Conservation (phyloP, 2,113 vertebrate species). For the Urocitellus parryii region DNA sequence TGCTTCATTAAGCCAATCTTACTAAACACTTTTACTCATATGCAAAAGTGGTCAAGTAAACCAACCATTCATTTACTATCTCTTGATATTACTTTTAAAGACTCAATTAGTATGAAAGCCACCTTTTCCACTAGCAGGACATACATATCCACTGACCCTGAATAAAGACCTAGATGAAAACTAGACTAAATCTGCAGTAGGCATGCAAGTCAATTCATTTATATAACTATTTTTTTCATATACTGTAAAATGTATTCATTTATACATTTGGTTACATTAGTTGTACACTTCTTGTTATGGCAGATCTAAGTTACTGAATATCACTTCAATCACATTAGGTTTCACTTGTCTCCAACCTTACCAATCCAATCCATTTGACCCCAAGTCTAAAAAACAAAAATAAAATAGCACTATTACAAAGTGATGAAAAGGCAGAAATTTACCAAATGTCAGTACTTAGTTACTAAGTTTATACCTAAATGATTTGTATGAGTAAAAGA, state of each 20-base stretch:
- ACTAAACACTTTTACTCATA: background rate
- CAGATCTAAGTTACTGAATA: background rate
- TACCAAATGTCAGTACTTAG: constrained; percentile 3
- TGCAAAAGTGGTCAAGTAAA: constrained; percentile 27
- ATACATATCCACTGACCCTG: background rate
- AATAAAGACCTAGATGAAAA: constrained; percentile 21
- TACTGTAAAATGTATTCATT: constrained; percentile 59
- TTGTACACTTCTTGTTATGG: constrained; percentile 22
- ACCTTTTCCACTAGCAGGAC: constrained; percentile 30
- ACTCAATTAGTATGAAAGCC: constrained; percentile 47
- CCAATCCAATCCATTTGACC: background rate
- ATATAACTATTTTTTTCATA: constrained; percentile 1
- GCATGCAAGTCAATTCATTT: constrained; percentile 20
- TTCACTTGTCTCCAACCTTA: constrained; percentile 15
- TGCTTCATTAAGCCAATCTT: background rate
- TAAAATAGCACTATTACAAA: constrained; percentile 9
- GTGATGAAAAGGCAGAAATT: constrained; percentile 37
- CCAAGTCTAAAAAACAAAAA: constrained; percentile 25
- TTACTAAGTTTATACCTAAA: constrained; percentile 37
- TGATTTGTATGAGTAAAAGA: constrained; percentile 37
- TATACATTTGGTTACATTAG: constrained; percentile 52
- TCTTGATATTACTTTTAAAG: constrained; percentile 47
- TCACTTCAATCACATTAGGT: constrained; percentile 33
- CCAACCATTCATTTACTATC: background rate
- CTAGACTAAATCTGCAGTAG: background rate